A percentile compares a stretch with the other conserved stretches of the same genome.
Evolutionary conservation across 92 coral and sea anemone species (phyloP).

Genomic region (Diadumene lineata): DNA sequence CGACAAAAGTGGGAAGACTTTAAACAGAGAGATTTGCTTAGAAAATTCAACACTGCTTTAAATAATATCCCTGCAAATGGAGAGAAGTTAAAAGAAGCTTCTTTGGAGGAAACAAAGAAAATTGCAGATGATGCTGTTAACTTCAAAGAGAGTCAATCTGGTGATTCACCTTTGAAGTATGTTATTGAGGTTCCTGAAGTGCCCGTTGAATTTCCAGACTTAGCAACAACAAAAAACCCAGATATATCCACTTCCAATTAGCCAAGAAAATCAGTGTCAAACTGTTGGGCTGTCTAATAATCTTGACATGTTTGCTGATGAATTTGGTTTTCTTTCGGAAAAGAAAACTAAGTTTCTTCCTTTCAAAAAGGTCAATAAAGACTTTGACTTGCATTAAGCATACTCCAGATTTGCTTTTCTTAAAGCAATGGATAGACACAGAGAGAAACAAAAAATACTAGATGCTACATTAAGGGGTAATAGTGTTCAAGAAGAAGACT

Average conservation of each 20-base stretch:
- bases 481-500: neutral
- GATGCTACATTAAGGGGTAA: neutral
- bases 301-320: constrained; percentile 32
- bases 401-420: constrained; percentile 43
- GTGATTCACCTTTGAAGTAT: too few species aligned
- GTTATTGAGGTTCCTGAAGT: constrained; percentile 13
- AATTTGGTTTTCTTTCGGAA: constrained; percentile 29
- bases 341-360: constrained; percentile 31
- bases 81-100: constrained; percentile 5
- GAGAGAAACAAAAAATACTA: constrained; percentile 14
- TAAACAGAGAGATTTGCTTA: constrained; percentile 32
- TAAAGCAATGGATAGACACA: constrained; percentile 40
- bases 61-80: constrained; percentile 14
- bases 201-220: constrained; percentile 22
- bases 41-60: constrained; percentile 30
- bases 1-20: constrained; percentile 26
- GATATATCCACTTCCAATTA: constrained; percentile 38
- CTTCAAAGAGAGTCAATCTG: neutral
- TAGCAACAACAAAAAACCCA: constrained; percentile 3
- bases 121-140: neutral
- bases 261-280: constrained; percentile 38
- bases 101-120: neutral
- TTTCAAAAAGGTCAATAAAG: constrained; percentile 12
- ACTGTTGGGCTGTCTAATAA: constrained; percentile 32
- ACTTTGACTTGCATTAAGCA: constrained; percentile 38